A percentile compares a stretch with the other conserved stretches of the same genome.
Conservation (phyloP, 2,888 invertebrate genomes). For the Epistrophe grossulariae region DNA sequence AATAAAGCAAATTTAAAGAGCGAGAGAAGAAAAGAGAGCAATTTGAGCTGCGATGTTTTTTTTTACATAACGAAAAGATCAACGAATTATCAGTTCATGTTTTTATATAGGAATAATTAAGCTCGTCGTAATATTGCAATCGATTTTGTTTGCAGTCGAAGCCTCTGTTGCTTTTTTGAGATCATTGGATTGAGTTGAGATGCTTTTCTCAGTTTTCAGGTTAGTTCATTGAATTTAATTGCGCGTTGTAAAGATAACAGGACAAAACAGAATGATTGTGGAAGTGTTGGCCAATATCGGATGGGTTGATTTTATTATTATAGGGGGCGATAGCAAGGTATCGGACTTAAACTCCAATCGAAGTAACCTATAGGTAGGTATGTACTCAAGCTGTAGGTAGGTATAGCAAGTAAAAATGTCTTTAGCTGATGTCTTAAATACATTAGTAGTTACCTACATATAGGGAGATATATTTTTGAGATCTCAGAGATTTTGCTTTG, state of each 20-base stretch:
- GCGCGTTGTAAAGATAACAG: slow-evolving; percentile 54
- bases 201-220: slow-evolving; percentile 51
- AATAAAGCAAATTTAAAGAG: neutral
- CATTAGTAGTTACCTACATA: too few species aligned
- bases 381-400: too few species aligned
- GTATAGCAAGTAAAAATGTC: too few species aligned
- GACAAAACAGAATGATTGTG: too few species aligned
- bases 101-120: neutral
- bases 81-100: slow-evolving; percentile 64
- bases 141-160: slow-evolving; percentile 49
- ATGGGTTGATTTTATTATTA: neutral
- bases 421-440: too few species aligned
- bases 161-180: slow-evolving; percentile 13
- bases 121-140: slow-evolving; percentile 55
- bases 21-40: slow-evolving; percentile 1
- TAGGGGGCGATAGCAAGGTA: neutral
- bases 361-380: too few species aligned
- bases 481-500: too few species aligned
- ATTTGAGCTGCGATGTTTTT: slow-evolving; percentile 26
- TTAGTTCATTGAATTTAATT: slow-evolving; percentile 62
- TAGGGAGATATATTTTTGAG: too few species aligned
- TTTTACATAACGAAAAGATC: slow-evolving; percentile 58
- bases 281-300: slow-evolving; percentile 13
- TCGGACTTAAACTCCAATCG: neutral
- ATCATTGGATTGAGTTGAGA: neutral